Evolutionary conservation across 1,140 invertebrate genomes (phyloP).

Genomic region (Ptiloglossa arizonensis): DNA sequence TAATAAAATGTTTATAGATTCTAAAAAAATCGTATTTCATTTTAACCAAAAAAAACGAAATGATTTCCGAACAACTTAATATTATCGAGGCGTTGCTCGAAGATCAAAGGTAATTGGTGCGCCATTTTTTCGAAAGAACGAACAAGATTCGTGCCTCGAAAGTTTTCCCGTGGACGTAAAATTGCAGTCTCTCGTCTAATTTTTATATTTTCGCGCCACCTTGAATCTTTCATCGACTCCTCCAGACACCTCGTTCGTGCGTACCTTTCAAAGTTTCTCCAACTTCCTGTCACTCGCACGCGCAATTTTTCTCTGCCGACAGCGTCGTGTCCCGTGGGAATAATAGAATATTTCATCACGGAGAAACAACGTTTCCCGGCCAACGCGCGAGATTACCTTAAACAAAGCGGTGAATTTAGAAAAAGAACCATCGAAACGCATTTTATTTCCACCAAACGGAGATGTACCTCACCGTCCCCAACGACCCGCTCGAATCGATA

Average conservation of each 20-base stretch:
- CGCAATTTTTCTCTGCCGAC: conserved; percentile 7
- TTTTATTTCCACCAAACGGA: neutral
- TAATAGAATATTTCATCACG: conserved; percentile 22
- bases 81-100: no score
- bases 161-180: no score
- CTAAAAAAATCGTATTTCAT: no score
- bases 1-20: no score
- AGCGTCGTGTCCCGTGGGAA: conserved; percentile 1
- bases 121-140: no score
- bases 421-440: neutral
- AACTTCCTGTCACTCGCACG: neutral
- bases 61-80: no score
- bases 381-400: conserved; percentile 15
- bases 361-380: neutral
- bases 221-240: neutral
- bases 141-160: no score
- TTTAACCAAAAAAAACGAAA: no score
- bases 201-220: neutral
- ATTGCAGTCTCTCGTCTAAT: no score
- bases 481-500: no score
- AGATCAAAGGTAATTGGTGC: no score
- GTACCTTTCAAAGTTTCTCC: neutral
- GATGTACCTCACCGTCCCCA: neutral
- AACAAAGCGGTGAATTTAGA: conserved; percentile 6
- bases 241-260: neutral